phyloP scores from a whole-genome alignment of 2,113 vertebrate species.

The Haemorhous mexicanus region DNA sequence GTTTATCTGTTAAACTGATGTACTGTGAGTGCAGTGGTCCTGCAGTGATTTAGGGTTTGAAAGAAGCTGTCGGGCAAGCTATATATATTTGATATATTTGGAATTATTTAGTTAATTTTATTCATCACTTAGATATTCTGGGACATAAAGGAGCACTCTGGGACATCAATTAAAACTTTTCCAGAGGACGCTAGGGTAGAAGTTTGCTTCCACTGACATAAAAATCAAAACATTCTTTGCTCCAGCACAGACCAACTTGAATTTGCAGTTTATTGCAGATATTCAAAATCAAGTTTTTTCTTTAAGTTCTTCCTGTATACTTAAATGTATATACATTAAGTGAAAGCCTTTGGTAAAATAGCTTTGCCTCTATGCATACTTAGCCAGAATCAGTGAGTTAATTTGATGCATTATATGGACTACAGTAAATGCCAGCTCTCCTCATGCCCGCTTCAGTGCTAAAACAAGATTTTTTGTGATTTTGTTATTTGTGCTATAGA shows the following conservation, averaged over 20 bases:
- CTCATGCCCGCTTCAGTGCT: neutral
- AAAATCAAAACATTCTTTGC: neutral
- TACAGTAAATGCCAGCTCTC: neutral
- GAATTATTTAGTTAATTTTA: conserved; percentile 16
- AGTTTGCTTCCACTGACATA: neutral
- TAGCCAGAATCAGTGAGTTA: neutral
- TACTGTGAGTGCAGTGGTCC: neutral
- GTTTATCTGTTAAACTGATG: neutral
- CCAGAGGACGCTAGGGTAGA: neutral
- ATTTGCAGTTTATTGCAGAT: neutral
- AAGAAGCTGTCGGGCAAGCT: neutral
- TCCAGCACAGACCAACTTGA: neutral
- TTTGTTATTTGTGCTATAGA: neutral
- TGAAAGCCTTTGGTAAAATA: neutral
- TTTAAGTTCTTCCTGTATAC: neutral
- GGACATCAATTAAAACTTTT: conserved; percentile 36
- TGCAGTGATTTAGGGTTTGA: neutral
- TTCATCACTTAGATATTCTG: neutral
- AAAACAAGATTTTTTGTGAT: neutral
- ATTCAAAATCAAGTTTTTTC: neutral
- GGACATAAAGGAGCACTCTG: neutral
- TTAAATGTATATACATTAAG: neutral
- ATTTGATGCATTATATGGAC: neutral
- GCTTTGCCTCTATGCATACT: neutral
- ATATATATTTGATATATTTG: neutral